Evolutionary conservation across 1,140 invertebrate genomes (phyloP).

Genomic region (Pomacea maculata): DNA sequence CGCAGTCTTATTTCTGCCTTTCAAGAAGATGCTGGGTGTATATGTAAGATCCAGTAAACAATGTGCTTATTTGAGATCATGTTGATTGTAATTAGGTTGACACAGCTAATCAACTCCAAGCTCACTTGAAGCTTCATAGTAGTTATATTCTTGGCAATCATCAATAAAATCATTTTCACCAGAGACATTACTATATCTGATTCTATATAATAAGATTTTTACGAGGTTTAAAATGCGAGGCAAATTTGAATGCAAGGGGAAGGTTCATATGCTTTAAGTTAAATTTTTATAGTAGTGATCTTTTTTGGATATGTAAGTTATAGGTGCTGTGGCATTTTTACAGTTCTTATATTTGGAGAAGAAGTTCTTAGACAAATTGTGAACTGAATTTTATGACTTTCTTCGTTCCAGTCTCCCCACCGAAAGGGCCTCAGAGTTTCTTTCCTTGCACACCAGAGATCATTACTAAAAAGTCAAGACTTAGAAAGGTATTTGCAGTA

Average conservation of each 20-base stretch:
- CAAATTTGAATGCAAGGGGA: no score
- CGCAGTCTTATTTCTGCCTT: conserved; percentile 42
- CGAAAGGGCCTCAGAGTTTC: conserved; percentile 32
- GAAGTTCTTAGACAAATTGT: neutral
- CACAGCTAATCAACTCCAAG: neutral
- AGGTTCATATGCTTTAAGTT: no score
- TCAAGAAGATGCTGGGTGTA: conserved; percentile 41
- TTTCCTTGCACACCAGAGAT: conserved; percentile 39
- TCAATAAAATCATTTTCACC: no score
- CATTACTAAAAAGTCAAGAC: conserved; percentile 29
- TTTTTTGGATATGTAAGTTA: no score
- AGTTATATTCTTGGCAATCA: neutral
- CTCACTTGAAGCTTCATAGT: neutral
- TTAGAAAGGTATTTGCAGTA: conserved; percentile 22
- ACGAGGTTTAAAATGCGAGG: no score
- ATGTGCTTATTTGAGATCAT: no score
- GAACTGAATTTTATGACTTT: conserved; percentile 16
- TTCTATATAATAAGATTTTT: no score
- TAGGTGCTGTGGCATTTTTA: no score
- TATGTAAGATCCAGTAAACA: conserved; percentile 26
- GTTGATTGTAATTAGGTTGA: neutral
- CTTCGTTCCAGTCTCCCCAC: conserved; percentile 38
- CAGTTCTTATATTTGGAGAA: neutral
- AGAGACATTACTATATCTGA: no score
- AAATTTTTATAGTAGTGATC: no score